Conservation (phyloP, 1,140 invertebrate species). For the Drosophila teissieri region DNA sequence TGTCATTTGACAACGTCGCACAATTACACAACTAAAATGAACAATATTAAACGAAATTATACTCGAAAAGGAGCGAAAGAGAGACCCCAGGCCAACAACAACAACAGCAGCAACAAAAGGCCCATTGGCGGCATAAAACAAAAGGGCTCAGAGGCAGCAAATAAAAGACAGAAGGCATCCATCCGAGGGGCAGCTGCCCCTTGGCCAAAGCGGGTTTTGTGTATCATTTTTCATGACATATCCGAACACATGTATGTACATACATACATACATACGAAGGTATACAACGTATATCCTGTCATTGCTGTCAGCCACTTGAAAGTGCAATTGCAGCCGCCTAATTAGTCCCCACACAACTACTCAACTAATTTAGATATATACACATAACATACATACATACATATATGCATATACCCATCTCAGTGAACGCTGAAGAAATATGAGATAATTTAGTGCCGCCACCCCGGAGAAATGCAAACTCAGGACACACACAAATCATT, state of each 20-base stretch:
- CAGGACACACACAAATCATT: conserved; percentile 67
- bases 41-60: conserved; percentile 83
- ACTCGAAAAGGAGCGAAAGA: conserved; percentile 45
- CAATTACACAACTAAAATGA: conserved; percentile 82
- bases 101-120: conserved; percentile 71
- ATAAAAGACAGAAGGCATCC: conserved; percentile 44
- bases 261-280: background rate
- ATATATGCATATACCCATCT: background rate
- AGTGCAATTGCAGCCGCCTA: conserved; percentile 76
- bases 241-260: conserved; percentile 38
- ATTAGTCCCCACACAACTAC: conserved; percentile 54
- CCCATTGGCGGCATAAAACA: conserved; percentile 77
- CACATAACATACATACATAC: no score
- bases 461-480: conserved; percentile 57
- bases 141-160: conserved; percentile 75
- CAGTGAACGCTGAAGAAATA: conserved; percentile 20
- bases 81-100: conserved; percentile 44
- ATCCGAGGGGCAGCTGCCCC: conserved; percentile 60
- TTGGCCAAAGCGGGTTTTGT: conserved; percentile 62
- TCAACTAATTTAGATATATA: conserved; percentile 33
- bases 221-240: conserved; percentile 78
- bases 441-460: conserved; percentile 68
- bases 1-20: conserved; percentile 62
- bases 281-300: conserved; percentile 35
- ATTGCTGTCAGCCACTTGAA: conserved; percentile 71